Conservation (phyloP, 2,888 invertebrate genomes). For the Drosophila parthenogenetica region DNA sequence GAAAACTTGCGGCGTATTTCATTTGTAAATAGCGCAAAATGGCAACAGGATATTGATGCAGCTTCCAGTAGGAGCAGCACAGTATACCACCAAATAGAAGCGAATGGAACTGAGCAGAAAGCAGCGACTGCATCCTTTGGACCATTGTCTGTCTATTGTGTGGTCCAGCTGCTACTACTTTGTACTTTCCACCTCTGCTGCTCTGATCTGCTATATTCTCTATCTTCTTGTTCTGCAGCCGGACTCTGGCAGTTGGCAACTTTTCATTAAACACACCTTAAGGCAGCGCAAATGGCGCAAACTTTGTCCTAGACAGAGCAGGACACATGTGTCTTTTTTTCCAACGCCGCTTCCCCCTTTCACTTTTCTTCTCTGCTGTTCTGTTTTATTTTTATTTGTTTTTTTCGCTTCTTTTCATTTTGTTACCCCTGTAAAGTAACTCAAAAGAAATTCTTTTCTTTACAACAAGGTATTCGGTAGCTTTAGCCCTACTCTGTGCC, state of each 20-base stretch:
- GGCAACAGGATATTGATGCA: slow-evolving; percentile 75
- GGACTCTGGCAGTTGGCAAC: slow-evolving; percentile 58
- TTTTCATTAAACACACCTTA: slow-evolving; percentile 79
- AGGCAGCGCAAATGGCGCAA: slow-evolving; percentile 72
- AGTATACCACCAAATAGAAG: slow-evolving; percentile 1
- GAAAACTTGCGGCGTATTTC: slow-evolving; percentile 79
- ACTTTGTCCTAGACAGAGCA: slow-evolving; percentile 58
- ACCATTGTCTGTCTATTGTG: slow-evolving; percentile 66
- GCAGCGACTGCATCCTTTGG: slow-evolving; percentile 61
- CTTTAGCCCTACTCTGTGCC: slow-evolving; percentile 3
- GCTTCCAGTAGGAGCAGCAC: slow-evolving; percentile 45
- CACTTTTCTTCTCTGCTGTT: neutral
- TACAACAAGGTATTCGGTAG: slow-evolving; percentile 50
- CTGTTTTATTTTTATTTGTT: neutral
- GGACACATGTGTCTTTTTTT: slow-evolving; percentile 60
- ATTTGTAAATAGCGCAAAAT: slow-evolving; percentile 76
- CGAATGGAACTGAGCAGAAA: slow-evolving; percentile 9
- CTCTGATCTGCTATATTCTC: slow-evolving; percentile 7
- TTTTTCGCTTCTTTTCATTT: slow-evolving; percentile 9
- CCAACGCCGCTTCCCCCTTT: slow-evolving; percentile 6
- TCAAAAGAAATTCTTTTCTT: slow-evolving; percentile 70
- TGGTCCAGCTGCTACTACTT: slow-evolving; percentile 19
- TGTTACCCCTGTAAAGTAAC: slow-evolving; percentile 59
- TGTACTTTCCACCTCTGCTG: slow-evolving; percentile 6
- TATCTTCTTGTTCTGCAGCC: slow-evolving; percentile 27